Evolutionary conservation across 2,797 vertebrate species (phyloP).

Genomic region (Enteromius afrohamiltoni): DNA sequence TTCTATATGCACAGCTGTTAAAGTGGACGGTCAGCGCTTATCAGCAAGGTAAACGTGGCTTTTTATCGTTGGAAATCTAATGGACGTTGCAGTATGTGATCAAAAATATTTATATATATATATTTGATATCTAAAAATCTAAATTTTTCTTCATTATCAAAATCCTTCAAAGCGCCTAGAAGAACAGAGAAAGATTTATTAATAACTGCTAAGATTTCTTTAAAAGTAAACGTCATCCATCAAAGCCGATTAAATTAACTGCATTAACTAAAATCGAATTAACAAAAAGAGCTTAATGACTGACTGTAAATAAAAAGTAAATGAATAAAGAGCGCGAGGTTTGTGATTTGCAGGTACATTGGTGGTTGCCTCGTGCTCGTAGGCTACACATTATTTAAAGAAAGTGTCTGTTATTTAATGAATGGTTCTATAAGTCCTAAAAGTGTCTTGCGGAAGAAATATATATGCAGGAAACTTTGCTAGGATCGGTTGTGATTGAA

Average conservation of each 20-base stretch:
- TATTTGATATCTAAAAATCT: too few species aligned
- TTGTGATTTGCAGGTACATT: background rate
- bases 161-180: background rate
- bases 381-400: background rate
- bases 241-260: background rate
- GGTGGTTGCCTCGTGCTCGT: background rate
- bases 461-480: background rate
- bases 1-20: background rate
- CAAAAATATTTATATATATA: background rate
- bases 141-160: background rate
- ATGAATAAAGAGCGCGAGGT: background rate
- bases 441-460: background rate
- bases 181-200: background rate
- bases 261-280: background rate
- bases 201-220: background rate
- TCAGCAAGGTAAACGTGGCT: slow-evolving; percentile 2
- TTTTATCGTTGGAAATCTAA: background rate
- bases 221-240: background rate
- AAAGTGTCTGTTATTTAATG: background rate
- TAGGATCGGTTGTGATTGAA: background rate
- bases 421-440: background rate
- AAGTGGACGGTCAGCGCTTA: background rate
- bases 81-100: background rate
- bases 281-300: background rate
- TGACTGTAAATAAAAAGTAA: background rate